Evolutionary conservation across 1,140 invertebrate species (phyloP), one percentile per base, ranked within the genome.

Genomic region (Drosophila murphyi): DNA sequence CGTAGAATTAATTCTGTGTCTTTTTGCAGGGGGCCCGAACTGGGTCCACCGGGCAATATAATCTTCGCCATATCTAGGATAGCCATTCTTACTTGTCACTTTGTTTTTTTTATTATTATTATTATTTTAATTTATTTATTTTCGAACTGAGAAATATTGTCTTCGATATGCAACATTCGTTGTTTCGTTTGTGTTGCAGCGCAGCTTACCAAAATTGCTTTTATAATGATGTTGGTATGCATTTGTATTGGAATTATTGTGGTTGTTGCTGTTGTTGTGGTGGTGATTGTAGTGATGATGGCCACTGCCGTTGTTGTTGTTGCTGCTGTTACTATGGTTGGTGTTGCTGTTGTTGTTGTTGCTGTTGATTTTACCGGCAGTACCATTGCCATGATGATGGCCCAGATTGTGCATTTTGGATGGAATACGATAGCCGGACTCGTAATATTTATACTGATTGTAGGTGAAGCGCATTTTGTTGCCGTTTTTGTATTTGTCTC

Each of bases 361-460:
- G 68, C 37, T 75, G 73, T 52, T 59, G 65, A 54, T 78, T 12
- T 59, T 64, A 62, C 48, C 63, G 8, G n/a, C 51, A 45, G 41
- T 57, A 12, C 34, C 65, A 28, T 50, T 67, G 8, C 51, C 73
- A 64, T 81, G 76, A 73, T 82, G 77, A 59, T 86, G 67, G 69
- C 62, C 81, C 28, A 76, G 56, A 79, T 91, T 85, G 71, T 92
- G 83, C 87, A 91, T 91, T 79, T 92, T 92, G 31, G 90, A 92
- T 71, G 90, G 87, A 83, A 90, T 92, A 78, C 90, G 90, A 81
- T 92, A 91, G 29, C 90, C 90, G 77, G 90, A 92, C 57, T 92
- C 90, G 48, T 90, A 92, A 77, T 92, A 87, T 78, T 91, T 92
- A 79, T 91, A 92, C 77, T 92, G 90, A 83, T 92, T 92, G 78